Percentiles rank a stretch among this genome's conserved stretches.
Conservation (phyloP, 2,888 invertebrate genomes). For the Metacarcinus magister region DNA sequence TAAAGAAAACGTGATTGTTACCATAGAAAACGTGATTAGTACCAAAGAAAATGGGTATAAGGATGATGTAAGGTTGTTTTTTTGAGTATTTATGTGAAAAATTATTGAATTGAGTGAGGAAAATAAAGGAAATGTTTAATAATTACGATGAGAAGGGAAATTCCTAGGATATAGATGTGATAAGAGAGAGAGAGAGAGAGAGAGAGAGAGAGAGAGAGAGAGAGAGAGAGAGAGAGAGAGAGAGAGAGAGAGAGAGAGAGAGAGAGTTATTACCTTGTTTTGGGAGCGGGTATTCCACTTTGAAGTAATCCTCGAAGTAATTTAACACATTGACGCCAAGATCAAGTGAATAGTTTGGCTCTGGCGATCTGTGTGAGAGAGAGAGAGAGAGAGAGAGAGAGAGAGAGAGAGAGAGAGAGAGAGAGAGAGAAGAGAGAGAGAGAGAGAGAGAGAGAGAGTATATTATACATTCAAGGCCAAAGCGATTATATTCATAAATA, state of each 20-base stretch:
- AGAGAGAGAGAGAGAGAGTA: too few species aligned
- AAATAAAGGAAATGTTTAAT: too few species aligned
- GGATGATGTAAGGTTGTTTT: too few species aligned
- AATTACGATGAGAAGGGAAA: too few species aligned
- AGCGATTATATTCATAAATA: neutral
- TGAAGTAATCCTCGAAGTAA: conserved; percentile 92
- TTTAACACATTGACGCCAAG: conserved; percentile 89
- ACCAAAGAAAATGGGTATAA: too few species aligned
- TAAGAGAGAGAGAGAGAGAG: too few species aligned
- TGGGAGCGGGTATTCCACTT: conserved; percentile 93
- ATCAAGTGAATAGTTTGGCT: conserved; percentile 90
- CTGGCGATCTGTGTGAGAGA: conserved; percentile 87
- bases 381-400: conserved; percentile 45
- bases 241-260: too few species aligned
- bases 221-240: conserved; percentile 51
- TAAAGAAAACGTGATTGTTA: neutral
- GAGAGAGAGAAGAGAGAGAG: neutral
- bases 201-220: neutral
- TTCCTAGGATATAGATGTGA: too few species aligned
- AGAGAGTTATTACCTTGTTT: conserved; percentile 90
- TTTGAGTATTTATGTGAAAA: too few species aligned
- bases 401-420: conserved; percentile 50
- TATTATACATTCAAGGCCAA: neutral
- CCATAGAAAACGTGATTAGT: too few species aligned
- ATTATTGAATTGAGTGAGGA: too few species aligned